These are phyloP conservation scores for Psammodynastes pulverulentus DNA, from an alignment of 2,113 vertebrate species.

Conservation along the genomic window DNA sequence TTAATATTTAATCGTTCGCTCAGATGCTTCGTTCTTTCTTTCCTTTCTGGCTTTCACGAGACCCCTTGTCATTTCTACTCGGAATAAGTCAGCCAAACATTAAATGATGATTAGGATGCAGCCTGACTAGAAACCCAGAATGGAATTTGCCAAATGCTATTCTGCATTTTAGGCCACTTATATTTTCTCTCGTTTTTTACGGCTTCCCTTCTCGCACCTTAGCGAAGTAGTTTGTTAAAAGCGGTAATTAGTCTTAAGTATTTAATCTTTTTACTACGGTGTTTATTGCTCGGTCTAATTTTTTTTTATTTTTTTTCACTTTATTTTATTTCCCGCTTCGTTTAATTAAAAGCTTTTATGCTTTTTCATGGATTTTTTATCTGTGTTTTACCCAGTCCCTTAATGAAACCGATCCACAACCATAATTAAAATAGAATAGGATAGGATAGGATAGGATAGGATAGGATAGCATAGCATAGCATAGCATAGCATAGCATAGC, in stretches of 20 bases:
- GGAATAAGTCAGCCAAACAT: neutral
- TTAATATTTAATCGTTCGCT: neutral
- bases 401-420: neutral
- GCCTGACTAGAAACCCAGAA: neutral
- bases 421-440: neutral
- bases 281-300: neutral
- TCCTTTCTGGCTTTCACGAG: neutral
- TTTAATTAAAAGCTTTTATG: neutral
- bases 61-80: neutral
- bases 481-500: no score
- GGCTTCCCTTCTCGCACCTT: neutral
- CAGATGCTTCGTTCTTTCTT: neutral
- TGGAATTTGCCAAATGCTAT: neutral
- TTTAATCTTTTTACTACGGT: neutral
- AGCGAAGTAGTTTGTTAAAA: neutral
- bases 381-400: neutral
- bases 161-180: neutral
- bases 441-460: no score
- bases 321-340: neutral
- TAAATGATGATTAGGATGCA: neutral
- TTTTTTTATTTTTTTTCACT: neutral
- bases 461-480: no score
- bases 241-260: neutral
- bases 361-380: neutral
- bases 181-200: neutral